Percentiles rank a stretch among this genome's conserved stretches.
phyloP scores from a whole-genome alignment of 1,140 invertebrate genomes.

The Tetramorium parvispinum region DNA sequence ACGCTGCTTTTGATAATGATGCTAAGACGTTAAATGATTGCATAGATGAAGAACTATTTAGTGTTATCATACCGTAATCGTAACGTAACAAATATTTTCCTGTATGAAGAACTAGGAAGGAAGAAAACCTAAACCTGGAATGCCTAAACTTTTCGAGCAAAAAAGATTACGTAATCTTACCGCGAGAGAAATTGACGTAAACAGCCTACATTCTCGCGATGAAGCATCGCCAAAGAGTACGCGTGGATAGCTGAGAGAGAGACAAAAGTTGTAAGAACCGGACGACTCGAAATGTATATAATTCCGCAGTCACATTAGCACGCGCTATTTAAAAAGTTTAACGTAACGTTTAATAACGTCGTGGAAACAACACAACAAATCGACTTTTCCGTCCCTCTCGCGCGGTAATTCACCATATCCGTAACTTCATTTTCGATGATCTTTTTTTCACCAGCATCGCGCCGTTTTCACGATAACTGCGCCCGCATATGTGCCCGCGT shows the following conservation, averaged over 20 bases:
- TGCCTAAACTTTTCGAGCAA: neutral
- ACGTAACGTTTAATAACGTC: conserved; percentile 11
- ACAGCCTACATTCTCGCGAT: neutral
- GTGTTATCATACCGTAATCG: neutral
- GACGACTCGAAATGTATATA: neutral
- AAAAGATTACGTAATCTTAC: conserved; percentile 21
- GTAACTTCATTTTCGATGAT: conserved; percentile 9
- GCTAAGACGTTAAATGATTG: conserved; percentile 2
- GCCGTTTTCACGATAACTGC: conserved; percentile 21
- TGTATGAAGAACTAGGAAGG: neutral
- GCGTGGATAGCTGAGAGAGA: neutral
- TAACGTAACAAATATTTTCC: neutral
- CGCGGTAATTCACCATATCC: neutral
- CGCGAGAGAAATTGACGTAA: conserved; percentile 11
- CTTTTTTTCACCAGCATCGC: conserved; percentile 20
- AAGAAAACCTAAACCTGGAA: neutral
- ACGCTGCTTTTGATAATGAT: too few species aligned
- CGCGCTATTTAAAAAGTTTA: neutral
- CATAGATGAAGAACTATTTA: neutral
- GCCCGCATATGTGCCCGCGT: conserved; percentile 36
- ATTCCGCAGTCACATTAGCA: neutral
- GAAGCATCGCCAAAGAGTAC: neutral
- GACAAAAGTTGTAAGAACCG: conserved; percentile 21
- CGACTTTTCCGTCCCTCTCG: neutral
- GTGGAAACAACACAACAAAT: neutral